phyloP scores from a whole-genome alignment of 1,140 invertebrate genomes.

The Drosophila equinoxialis region DNA sequence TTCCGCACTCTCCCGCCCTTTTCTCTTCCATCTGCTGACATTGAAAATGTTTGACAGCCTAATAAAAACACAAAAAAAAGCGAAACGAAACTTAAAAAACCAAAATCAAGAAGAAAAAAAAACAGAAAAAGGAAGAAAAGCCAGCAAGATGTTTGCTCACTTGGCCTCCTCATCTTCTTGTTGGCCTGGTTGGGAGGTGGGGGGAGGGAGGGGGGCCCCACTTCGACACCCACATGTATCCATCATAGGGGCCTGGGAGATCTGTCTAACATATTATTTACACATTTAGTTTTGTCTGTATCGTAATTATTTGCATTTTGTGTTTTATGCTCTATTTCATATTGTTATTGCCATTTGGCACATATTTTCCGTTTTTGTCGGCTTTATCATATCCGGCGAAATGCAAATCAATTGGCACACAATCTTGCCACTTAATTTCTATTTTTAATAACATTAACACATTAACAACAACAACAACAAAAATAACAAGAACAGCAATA shows the following conservation, averaged over 20 bases:
- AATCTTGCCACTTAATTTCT: conserved; percentile 78
- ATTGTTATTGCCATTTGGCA: conserved; percentile 24
- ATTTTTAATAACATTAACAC: conserved; percentile 73
- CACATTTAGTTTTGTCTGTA: too few relatives aligned
- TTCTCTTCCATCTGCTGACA: conserved; percentile 5
- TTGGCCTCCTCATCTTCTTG: neutral
- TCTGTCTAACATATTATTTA: too few relatives aligned
- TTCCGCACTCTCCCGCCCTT: neutral
- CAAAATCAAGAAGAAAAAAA: neutral
- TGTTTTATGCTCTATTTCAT: neutral
- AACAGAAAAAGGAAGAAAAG: neutral
- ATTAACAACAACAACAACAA: conserved; percentile 5
- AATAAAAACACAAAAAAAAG: conserved; percentile 6
- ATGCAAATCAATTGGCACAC: conserved; percentile 70
- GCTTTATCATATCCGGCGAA: conserved; percentile 69
- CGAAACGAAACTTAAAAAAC: neutral
- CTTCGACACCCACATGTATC: too few relatives aligned
- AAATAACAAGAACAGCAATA: neutral
- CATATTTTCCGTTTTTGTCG: conserved; percentile 33
- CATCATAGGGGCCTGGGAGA: too few relatives aligned
- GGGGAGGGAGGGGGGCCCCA: too few relatives aligned
- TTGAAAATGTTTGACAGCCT: conserved; percentile 25
- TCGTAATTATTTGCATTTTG: too few relatives aligned
- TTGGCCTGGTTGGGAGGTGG: too few relatives aligned
- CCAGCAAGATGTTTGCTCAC: neutral